These are phyloP conservation scores for Champsocephalus gunnari DNA, from an alignment of 2,797 vertebrate genomes.

Conservation along the genomic window DNA sequence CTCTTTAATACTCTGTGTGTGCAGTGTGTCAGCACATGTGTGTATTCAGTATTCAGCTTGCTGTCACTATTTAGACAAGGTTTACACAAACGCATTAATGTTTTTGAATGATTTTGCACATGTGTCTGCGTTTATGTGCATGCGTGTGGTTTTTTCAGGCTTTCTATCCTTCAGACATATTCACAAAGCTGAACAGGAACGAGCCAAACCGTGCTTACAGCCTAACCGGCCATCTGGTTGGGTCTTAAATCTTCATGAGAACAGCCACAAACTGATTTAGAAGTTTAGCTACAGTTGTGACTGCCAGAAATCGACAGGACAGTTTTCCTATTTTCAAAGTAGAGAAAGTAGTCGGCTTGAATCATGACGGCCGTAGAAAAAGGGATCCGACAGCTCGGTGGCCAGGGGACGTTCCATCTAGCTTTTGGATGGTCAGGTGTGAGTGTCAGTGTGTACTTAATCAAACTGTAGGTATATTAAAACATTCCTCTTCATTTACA, in stretches of 20 bases:
- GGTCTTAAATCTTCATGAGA: constrained; percentile 73
- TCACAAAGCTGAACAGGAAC: constrained; percentile 74
- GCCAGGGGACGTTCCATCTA: constrained; percentile 52
- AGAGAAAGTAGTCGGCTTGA: constrained; percentile 51
- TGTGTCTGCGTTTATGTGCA: constrained; percentile 5
- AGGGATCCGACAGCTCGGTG: constrained; percentile 52
- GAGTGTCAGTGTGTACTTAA: constrained; percentile 3
- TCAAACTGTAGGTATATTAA: constrained; percentile 23
- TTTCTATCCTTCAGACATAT: constrained; percentile 75
- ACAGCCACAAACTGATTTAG: constrained; percentile 80
- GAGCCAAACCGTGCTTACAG: constrained; percentile 75
- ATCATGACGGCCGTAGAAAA: constrained; percentile 27
- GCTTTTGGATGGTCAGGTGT: constrained; percentile 49
- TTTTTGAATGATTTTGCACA: constrained; percentile 8
- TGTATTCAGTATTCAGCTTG: constrained; percentile 23
- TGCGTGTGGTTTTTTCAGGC: constrained; percentile 51
- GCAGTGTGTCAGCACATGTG: constrained; percentile 18
- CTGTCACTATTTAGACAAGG: constrained; percentile 50
- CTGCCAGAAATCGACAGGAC: constrained; percentile 70
- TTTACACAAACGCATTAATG: constrained; percentile 37
- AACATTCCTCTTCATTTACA: constrained; percentile 33
- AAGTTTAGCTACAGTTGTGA: constrained; percentile 80
- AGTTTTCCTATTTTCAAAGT: constrained; percentile 54
- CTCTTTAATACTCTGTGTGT: constrained; percentile 32
- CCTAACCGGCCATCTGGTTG: constrained; percentile 80